Conservation (phyloP, 2,797 vertebrate species). For the Nothura maculosa region DNA sequence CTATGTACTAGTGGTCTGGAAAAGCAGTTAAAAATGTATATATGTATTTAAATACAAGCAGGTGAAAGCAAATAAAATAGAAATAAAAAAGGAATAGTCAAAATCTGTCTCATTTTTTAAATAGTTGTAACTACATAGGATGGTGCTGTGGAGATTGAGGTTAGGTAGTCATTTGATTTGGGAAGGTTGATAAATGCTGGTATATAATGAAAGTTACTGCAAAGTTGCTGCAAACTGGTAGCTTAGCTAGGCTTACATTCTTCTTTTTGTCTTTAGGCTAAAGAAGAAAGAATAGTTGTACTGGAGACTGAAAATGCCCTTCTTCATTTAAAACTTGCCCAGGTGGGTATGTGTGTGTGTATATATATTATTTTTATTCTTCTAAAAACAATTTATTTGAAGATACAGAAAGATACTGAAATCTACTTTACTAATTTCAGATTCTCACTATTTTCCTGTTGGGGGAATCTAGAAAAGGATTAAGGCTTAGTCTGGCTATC, state of each 20-base stretch:
- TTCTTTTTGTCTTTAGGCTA: slow-evolving; percentile 76
- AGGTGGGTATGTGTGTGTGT: slow-evolving; percentile 84
- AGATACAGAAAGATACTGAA: neutral
- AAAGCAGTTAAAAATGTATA: rapidly evolving
- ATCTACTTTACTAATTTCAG: neutral
- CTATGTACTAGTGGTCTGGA: neutral
- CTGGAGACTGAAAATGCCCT: slow-evolving; percentile 90
- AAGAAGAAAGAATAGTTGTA: slow-evolving; percentile 89
- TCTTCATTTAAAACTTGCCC: slow-evolving; percentile 87
- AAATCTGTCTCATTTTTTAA: neutral
- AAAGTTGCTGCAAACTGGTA: no score
- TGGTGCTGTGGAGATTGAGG: rapidly evolving
- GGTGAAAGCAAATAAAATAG: rapidly evolving
- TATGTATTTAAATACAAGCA: rapidly evolving
- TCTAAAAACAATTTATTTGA: neutral
- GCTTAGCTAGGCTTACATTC: rapidly evolving
- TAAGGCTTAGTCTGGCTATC: rapidly evolving
- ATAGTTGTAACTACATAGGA: neutral
- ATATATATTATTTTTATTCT: neutral
- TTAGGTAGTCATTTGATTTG: no score
- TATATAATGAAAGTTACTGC: neutral
- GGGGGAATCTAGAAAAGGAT: neutral
- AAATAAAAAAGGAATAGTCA: neutral
- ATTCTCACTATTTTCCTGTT: neutral
- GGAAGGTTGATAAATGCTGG: neutral